A percentile compares a stretch with the other conserved stretches of the same genome.
Conservation (phyloP, 2,113 vertebrate genomes). For the Apodemus speciosus region DNA sequence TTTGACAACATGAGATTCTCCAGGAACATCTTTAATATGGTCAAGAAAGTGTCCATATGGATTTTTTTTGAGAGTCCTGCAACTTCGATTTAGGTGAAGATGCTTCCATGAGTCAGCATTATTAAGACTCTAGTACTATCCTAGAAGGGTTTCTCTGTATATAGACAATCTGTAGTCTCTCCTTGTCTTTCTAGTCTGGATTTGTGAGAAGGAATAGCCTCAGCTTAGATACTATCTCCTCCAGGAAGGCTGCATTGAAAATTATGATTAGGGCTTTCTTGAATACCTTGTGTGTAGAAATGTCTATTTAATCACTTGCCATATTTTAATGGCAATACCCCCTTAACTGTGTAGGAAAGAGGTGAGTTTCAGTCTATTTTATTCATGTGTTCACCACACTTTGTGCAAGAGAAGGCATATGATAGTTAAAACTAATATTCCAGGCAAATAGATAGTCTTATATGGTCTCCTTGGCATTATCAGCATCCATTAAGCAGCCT, state of each 20-base stretch:
- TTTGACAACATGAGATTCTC: not conserved
- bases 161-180: not conserved
- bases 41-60: not conserved
- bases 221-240: not conserved
- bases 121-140: not conserved
- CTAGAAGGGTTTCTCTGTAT: not conserved
- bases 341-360: slow-evolving; percentile 40
- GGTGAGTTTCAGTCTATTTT: slow-evolving; percentile 5
- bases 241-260: slow-evolving; percentile 14
- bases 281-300: not conserved
- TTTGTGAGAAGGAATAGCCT: not conserved
- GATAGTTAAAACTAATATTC: slow-evolving; percentile 10
- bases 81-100: not conserved
- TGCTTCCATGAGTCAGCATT: not conserved
- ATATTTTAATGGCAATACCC: slow-evolving; percentile 20
- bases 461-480: not conserved
- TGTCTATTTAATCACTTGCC: not conserved
- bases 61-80: not conserved
- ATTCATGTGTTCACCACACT: not conserved
- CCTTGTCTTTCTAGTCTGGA: not conserved
- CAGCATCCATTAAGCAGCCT: slow-evolving; percentile 45
- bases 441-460: not conserved
- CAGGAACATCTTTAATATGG: slow-evolving; percentile 1
- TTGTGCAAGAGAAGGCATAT: not conserved
- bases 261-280: not conserved